These are phyloP conservation scores for Tympanuchus pallidicinctus DNA, from an alignment of 2,113 vertebrate species.

Conservation along the genomic window DNA sequence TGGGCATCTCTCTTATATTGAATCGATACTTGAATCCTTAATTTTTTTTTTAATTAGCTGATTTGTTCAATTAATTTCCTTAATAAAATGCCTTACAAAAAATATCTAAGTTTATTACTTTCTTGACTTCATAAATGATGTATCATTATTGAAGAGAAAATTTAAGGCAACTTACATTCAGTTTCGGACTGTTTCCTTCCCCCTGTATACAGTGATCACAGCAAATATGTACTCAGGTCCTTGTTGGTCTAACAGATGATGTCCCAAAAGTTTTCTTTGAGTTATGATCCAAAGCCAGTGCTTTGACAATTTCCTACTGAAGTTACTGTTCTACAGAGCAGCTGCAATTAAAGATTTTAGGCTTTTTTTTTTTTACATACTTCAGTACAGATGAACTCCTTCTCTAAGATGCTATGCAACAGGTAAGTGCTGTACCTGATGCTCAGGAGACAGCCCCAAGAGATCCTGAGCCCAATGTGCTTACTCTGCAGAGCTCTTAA, in stretches of 20 bases:
- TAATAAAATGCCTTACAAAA: slow-evolving; percentile 7
- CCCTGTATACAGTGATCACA: not conserved
- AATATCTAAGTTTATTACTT: slow-evolving; percentile 14
- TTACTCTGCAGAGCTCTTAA: not conserved
- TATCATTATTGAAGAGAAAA: not conserved
- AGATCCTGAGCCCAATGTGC: not conserved
- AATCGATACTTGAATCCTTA: not conserved
- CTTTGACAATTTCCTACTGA: not conserved
- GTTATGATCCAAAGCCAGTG: not conserved
- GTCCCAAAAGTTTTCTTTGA: not conserved
- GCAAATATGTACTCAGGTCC: not conserved
- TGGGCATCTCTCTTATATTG: not conserved
- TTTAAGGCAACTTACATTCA: slow-evolving; percentile 9
- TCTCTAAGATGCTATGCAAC: not conserved
- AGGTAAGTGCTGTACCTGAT: fast-evolving
- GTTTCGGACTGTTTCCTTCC: not conserved
- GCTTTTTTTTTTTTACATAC: not conserved
- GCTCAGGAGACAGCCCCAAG: not conserved
- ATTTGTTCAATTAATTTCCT: slow-evolving; percentile 10
- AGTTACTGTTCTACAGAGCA: not conserved
- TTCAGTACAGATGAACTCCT: not conserved
- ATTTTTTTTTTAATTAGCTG: slow-evolving; percentile 12
- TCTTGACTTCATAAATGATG: not conserved
- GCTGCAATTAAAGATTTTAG: not conserved
- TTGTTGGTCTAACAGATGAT: not conserved